These are phyloP conservation scores for Cossypha polioptera DNA, from an alignment of 2,797 vertebrate genomes.

Conservation along the genomic window DNA sequence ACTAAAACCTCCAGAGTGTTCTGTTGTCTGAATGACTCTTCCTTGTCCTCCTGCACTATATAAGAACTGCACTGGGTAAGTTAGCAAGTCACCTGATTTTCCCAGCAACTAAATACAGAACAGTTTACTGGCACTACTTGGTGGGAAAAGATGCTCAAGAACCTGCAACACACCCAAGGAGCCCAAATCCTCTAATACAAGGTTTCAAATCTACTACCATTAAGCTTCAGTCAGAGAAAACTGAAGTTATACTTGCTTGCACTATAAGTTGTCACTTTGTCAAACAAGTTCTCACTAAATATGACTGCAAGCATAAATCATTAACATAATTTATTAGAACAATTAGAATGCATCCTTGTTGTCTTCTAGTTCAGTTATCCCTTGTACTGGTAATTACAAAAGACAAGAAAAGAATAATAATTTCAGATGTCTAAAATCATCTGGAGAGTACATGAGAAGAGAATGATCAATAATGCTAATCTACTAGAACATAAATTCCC, in stretches of 20 bases:
- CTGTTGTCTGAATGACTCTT: neutral
- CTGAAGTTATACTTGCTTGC: neutral
- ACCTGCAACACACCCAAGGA: neutral
- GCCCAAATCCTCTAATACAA: neutral
- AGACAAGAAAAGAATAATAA: constrained; percentile 70
- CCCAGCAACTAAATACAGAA: neutral
- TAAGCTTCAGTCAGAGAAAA: neutral
- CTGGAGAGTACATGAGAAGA: constrained; percentile 57
- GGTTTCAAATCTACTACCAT: neutral
- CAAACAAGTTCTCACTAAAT: constrained; percentile 56
- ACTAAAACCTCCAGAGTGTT: neutral
- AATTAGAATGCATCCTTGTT: constrained; percentile 74
- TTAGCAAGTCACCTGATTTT: neutral
- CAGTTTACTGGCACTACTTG: neutral
- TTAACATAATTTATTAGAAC: constrained; percentile 73
- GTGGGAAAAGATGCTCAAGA: neutral
- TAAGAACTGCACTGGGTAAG: neutral
- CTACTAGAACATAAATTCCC: constrained; percentile 71
- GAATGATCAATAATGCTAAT: constrained; percentile 76
- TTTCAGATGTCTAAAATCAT: constrained; percentile 73
- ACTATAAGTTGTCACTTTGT: constrained; percentile 33
- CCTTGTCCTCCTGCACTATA: neutral
- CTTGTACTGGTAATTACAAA: constrained; percentile 70
- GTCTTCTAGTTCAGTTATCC: constrained; percentile 74
- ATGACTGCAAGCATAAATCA: constrained; percentile 32